Conservation (phyloP, 2,888 invertebrate genomes). For the Syritta pipiens region DNA sequence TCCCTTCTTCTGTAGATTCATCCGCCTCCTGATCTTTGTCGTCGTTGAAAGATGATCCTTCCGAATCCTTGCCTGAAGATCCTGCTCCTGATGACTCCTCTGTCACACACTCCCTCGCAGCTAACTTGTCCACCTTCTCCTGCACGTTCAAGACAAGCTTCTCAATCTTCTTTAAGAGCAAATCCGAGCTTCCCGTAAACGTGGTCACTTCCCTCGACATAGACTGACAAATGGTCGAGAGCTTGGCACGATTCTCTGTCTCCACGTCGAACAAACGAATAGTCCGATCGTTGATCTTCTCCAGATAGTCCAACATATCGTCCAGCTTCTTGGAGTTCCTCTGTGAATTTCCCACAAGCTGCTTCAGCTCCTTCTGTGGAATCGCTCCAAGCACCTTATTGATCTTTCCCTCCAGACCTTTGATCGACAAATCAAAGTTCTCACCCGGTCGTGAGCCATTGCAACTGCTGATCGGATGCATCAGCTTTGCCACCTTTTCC, state of each 20-base stretch:
- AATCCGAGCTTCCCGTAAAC: constrained; percentile 76
- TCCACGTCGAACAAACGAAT: constrained; percentile 71
- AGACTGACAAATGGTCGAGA: constrained; percentile 73
- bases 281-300: constrained; percentile 75
- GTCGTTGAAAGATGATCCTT: too few relatives aligned
- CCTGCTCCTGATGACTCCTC: neutral
- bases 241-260: constrained; percentile 69
- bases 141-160: constrained; percentile 72
- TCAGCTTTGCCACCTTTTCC: constrained; percentile 62
- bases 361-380: constrained; percentile 61
- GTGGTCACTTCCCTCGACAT: constrained; percentile 74
- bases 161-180: constrained; percentile 75
- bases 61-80: too few relatives aligned
- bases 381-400: constrained; percentile 54
- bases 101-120: constrained; percentile 1
- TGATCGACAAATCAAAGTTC: constrained; percentile 68
- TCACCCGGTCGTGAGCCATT: constrained; percentile 50
- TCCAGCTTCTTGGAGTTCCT: constrained; percentile 73
- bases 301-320: constrained; percentile 73
- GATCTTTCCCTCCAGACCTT: constrained; percentile 70
- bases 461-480: constrained; percentile 65
- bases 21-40: neutral
- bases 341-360: constrained; percentile 66
- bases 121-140: constrained; percentile 69
- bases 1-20: constrained; percentile 2